Conservation (phyloP, 2,797 vertebrate genomes). For the Sebastes trivittatus region DNA sequence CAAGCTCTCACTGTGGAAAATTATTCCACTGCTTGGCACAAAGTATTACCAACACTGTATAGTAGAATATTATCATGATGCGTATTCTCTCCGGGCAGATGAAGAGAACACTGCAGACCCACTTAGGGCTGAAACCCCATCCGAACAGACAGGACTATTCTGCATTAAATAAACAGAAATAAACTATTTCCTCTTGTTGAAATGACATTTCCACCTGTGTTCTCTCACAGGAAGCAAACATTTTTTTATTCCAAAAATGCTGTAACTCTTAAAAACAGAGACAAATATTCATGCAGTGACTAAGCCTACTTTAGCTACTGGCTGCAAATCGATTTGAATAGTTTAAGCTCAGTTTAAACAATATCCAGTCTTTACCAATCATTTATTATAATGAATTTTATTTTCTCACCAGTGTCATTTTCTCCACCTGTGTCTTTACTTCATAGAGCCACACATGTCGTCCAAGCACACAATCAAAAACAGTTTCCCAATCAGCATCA, state of each 20-base stretch:
- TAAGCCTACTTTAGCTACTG: not conserved
- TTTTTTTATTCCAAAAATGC: not conserved
- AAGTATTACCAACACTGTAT: not conserved
- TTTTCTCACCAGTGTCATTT: not conserved
- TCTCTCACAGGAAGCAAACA: not conserved
- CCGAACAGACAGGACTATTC: not conserved
- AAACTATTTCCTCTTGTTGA: not conserved
- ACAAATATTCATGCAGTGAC: not conserved
- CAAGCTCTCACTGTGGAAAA: constrained; percentile 5
- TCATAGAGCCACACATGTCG: not conserved
- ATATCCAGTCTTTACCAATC: not conserved
- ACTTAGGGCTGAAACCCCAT: not conserved
- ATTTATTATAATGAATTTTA: not conserved
- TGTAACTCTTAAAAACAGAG: not conserved
- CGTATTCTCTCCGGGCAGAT: not conserved
- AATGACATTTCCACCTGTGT: not conserved
- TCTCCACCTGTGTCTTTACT: not conserved
- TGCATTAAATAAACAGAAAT: not conserved
- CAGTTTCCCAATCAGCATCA: not conserved
- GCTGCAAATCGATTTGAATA: not conserved
- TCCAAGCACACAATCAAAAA: not conserved
- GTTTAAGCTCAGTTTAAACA: not conserved
- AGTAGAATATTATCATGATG: not conserved
- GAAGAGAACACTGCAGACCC: not conserved
- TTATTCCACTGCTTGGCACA: not conserved